Evolutionary conservation across 2,797 vertebrate species (phyloP).

Genomic region (Triplophysa bombifrons): DNA sequence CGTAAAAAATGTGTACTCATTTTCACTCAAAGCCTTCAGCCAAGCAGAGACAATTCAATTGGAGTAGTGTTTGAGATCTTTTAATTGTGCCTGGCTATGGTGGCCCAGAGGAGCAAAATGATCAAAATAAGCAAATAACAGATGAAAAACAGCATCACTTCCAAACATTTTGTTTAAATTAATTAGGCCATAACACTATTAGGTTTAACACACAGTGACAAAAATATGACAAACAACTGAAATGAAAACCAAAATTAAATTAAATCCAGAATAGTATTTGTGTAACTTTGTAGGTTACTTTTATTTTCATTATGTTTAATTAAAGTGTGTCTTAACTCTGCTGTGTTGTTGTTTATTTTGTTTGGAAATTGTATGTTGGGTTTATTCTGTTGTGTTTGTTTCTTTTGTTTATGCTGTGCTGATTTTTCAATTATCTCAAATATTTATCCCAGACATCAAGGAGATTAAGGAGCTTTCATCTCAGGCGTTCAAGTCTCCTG

Average conservation of each 20-base stretch:
- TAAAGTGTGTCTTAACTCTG: too few species aligned
- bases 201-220: not conserved
- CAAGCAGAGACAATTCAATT: not conserved
- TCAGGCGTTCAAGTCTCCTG: too few species aligned
- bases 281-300: too few species aligned
- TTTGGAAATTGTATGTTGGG: not conserved
- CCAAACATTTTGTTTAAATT: not conserved
- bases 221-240: not conserved
- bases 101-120: not conserved
- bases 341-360: too few species aligned
- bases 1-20: not conserved
- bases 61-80: not conserved
- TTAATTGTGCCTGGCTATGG: not conserved
- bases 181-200: not conserved
- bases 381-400: not conserved
- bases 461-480: too few species aligned
- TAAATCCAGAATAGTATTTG: too few species aligned
- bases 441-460: too few species aligned
- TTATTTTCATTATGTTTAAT: too few species aligned
- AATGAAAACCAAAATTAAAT: not conserved
- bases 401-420: not conserved
- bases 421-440: too few species aligned
- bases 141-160: not conserved
- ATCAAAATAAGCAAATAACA: not conserved
- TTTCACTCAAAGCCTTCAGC: slow-evolving; percentile 9